A percentile compares a stretch with the other conserved stretches of the same genome.
These are phyloP conservation scores for Puntigrus tetrazona DNA, from an alignment of 2,113 vertebrate genomes.

Conservation along the genomic window DNA sequence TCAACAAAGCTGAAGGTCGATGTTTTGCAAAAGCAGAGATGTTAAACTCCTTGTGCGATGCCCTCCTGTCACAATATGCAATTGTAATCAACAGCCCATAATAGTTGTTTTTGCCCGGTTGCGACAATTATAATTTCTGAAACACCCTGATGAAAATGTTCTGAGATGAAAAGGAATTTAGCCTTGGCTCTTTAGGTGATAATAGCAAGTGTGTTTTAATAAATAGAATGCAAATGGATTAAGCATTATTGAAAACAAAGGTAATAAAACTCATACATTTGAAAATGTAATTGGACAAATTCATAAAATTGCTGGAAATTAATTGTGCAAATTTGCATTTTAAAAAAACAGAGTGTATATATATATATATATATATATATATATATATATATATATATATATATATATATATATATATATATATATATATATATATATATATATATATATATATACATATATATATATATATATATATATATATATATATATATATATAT, in stretches of 20 bases:
- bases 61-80: conserved; percentile 6
- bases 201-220: conserved; percentile 2
- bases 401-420: too few species aligned
- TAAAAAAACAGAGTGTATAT: too few species aligned
- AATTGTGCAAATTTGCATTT: not conserved
- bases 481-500: too few species aligned
- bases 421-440: too few species aligned
- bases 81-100: not conserved
- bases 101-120: conserved; percentile 2
- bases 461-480: too few species aligned
- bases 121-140: conserved; percentile 11
- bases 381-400: too few species aligned
- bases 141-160: not conserved
- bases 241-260: not conserved
- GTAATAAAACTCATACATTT: not conserved
- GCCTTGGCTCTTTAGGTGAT: conserved; percentile 16
- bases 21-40: not conserved
- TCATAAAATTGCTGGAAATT: not conserved
- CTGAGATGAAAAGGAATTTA: not conserved
- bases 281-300: not conserved
- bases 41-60: not conserved
- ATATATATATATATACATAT: too few species aligned
- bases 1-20: conserved; percentile 13
- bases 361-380: too few species aligned
- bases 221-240: not conserved